Evolutionary conservation across 2,888 invertebrate species (phyloP).

Genomic region (Psylliodes chrysocephalus): DNA sequence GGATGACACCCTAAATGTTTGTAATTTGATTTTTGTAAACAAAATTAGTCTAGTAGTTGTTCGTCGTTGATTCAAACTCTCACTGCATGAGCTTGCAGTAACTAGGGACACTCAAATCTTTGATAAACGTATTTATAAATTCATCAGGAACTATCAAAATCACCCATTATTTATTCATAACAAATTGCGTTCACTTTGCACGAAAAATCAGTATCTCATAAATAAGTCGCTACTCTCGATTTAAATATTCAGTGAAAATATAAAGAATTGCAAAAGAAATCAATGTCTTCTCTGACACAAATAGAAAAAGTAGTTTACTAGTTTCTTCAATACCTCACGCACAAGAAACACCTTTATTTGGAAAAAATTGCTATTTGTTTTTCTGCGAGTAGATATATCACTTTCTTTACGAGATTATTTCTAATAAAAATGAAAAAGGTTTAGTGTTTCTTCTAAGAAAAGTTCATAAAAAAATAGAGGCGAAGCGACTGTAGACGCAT

Average conservation of each 20-base stretch:
- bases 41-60: too few species aligned
- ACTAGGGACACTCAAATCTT: too few species aligned
- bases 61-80: too few species aligned
- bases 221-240: background rate
- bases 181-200: background rate
- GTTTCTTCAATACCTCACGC: conserved; percentile 32
- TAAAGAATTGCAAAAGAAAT: background rate
- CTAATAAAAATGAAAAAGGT: too few species aligned
- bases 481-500: too few species aligned
- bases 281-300: conserved; percentile 2
- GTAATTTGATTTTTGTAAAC: too few species aligned
- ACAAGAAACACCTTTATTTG: conserved; percentile 20
- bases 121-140: too few species aligned
- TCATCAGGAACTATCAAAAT: too few species aligned
- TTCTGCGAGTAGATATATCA: background rate
- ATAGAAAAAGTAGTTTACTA: conserved; percentile 34
- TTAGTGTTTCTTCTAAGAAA: too few species aligned
- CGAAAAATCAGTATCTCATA: background rate
- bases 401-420: background rate
- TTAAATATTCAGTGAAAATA: background rate
- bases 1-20: too few species aligned
- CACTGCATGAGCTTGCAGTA: too few species aligned
- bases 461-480: too few species aligned
- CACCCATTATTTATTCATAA: background rate
- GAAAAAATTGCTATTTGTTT: background rate